Evolutionary conservation across 2,888 invertebrate species (phyloP).

Genomic region (Mechanitis messenoides): DNA sequence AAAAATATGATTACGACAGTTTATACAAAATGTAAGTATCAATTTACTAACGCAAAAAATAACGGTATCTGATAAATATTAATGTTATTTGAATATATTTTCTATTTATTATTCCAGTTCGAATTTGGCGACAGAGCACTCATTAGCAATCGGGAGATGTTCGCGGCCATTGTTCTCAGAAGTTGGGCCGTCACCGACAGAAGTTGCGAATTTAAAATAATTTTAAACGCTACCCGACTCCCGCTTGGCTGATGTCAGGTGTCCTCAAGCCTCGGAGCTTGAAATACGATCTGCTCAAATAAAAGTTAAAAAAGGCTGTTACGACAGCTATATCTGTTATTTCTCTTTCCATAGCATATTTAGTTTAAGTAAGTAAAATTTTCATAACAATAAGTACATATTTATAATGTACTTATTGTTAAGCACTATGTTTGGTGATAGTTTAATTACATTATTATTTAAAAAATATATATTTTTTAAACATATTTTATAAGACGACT

Average conservation of each 20-base stretch:
- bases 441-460: too few relatives aligned
- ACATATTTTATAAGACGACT: too few relatives aligned
- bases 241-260: slow-evolving; percentile 17
- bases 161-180: slow-evolving; percentile 53
- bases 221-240: slow-evolving; percentile 16
- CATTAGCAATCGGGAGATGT: slow-evolving; percentile 70
- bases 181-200: slow-evolving; percentile 62
- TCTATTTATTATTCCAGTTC: slow-evolving; percentile 18
- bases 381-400: too few relatives aligned
- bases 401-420: too few relatives aligned
- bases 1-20: too few relatives aligned
- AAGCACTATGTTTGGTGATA: too few relatives aligned
- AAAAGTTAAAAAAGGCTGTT: slow-evolving; percentile 10
- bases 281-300: slow-evolving; percentile 19
- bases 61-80: background rate
- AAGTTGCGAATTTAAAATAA: slow-evolving; percentile 50
- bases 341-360: slow-evolving; percentile 32
- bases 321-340: slow-evolving; percentile 8
- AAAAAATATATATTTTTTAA: too few relatives aligned
- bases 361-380: too few relatives aligned
- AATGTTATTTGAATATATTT: slow-evolving; percentile 6
- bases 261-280: slow-evolving; percentile 18
- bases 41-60: background rate
- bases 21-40: background rate
- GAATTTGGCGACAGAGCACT: slow-evolving; percentile 52